Percentiles rank a stretch among this genome's conserved stretches.
These are phyloP conservation scores for Amblyornis subalaris DNA, from an alignment of 2,113 vertebrate species.

Conservation along the genomic window DNA sequence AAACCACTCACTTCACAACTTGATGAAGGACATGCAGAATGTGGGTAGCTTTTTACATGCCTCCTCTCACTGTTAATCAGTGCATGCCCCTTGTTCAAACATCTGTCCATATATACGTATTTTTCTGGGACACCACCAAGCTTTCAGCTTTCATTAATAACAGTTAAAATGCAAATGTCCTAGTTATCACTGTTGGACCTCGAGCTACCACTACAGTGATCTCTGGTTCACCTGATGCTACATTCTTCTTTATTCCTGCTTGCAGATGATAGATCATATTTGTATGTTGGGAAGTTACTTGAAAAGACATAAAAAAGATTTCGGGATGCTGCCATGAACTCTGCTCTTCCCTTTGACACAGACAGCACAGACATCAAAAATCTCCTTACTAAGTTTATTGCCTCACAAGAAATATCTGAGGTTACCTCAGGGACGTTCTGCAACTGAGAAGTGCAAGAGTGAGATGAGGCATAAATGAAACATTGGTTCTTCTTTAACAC, in stretches of 20 bases:
- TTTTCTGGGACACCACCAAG: neutral
- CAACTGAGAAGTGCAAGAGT: neutral
- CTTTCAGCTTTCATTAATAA: neutral
- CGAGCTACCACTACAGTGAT: neutral
- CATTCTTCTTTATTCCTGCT: neutral
- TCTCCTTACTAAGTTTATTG: neutral
- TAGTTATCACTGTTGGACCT: neutral
- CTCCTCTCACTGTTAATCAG: neutral
- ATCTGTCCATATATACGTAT: rapidly evolving
- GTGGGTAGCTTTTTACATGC: neutral
- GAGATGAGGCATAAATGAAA: slow-evolving; percentile 33
- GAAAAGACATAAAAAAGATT: neutral
- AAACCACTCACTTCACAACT: neutral
- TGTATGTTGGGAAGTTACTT: neutral
- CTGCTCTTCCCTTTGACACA: neutral
- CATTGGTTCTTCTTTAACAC: neutral
- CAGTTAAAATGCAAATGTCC: neutral
- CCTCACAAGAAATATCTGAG: neutral
- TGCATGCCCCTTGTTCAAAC: neutral
- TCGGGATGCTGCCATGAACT: neutral
- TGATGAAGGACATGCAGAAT: neutral
- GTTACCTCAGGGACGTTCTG: neutral
- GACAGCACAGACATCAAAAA: neutral
- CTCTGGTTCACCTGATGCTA: neutral
- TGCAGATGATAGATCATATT: neutral